Evolutionary conservation across 2,797 vertebrate species (phyloP), one percentile per base, ranked within the genome.

Genomic region (Bradypodion pumilum): DNA sequence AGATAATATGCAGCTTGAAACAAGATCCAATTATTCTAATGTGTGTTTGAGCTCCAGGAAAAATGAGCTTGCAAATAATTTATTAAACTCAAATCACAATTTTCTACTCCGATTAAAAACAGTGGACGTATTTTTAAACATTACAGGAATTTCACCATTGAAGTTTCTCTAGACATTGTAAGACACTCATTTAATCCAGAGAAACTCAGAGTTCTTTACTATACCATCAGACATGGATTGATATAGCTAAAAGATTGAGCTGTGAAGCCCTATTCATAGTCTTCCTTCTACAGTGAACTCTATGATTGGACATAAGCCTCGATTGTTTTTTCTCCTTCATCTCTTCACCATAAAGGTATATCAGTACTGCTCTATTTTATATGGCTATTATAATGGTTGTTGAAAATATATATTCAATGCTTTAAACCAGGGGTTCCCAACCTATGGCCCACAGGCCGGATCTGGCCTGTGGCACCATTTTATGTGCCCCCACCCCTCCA

Each of bases 1-100:
- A 12, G 74, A 12, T 29, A 37, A 84, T 15, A 78, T 62, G 13
- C 37, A 84, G 74, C 13, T 27, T 27, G 2, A 85, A 73, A 80
- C 83, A 88, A 23, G 85, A 77, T 65, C 88, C 88, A 73, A 90
- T 85, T 80, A 83, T 35, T 85, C 59, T 76, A 91, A 80, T 15
- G 15, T 56, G 52, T 56, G 52, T 56, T 52, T 21, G 5, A 56
- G 52, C 74, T 84, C 75, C 79, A 42, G 88, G 82, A 68, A 89
- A 91, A 92, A 92, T 83, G 72, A 86, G 81, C 89, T 91, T 89
- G 84, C 91, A 91, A 87, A 91, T 87, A 35, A 74, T 75, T 79
- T 90, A 89, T 82, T 90, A 87, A 89, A 86, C 66, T 88, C 32
- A 56, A 52, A 52, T 19, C 10, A 69, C 6, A 7, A 56, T 76